Evolutionary conservation across 1,140 invertebrate species (phyloP).

Genomic region (Ruditapes philippinarum): DNA sequence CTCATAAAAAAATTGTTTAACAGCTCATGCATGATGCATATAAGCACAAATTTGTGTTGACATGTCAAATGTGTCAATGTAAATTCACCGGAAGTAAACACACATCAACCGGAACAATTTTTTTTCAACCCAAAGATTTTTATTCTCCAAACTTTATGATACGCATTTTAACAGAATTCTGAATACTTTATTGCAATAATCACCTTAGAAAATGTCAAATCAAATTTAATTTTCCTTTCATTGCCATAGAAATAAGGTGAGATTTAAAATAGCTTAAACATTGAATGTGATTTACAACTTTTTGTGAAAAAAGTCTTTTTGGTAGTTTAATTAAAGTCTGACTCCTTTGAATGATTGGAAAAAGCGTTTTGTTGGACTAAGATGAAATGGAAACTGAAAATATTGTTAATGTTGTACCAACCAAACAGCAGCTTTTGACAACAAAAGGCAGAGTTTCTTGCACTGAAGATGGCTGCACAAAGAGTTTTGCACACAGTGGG

Average conservation of each 20-base stretch:
- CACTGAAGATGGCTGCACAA: slow-evolving; percentile 31
- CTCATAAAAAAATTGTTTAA: neutral
- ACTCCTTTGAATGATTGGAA: too few relatives aligned
- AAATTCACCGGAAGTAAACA: neutral
- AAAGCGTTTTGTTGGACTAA: slow-evolving; percentile 41
- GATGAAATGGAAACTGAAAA: slow-evolving; percentile 32
- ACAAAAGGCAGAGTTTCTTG: slow-evolving; percentile 31
- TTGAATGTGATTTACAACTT: too few relatives aligned
- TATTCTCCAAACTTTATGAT: neutral
- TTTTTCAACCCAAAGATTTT: neutral
- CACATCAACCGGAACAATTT: neutral
- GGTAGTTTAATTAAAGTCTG: too few relatives aligned
- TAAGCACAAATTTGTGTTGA: neutral
- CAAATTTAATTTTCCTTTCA: too few relatives aligned
- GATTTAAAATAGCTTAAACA: too few relatives aligned
- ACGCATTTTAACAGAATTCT: too few relatives aligned
- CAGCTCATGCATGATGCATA: neutral
- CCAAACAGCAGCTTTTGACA: slow-evolving; percentile 30
- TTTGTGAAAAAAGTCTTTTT: too few relatives aligned
- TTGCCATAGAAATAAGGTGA: too few relatives aligned
- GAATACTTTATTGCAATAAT: too few relatives aligned
- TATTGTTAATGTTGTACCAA: slow-evolving; percentile 40
- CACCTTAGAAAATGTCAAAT: too few relatives aligned
- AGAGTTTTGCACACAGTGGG: slow-evolving; percentile 38
- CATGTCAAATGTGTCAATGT: neutral